A percentile compares a stretch with the other conserved stretches of the same genome.
Evolutionary conservation across 2,113 vertebrate species (phyloP).

Genomic region (Alligator sinensis): DNA sequence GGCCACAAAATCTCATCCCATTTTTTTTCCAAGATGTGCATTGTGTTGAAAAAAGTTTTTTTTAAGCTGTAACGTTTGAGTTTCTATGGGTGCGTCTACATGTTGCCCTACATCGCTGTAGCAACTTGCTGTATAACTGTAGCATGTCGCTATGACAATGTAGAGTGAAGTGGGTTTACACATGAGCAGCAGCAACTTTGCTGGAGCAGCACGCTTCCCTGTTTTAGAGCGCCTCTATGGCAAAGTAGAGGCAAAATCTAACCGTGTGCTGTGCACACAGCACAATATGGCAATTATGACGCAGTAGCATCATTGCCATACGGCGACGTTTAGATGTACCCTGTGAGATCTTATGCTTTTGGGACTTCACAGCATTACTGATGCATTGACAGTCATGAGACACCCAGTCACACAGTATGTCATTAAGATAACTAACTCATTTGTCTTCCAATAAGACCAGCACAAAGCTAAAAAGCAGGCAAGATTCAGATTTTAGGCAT

Average conservation of each 20-base stretch:
- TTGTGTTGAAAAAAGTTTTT: background rate
- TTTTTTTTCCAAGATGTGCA: background rate
- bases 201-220: too few species aligned
- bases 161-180: too few species aligned
- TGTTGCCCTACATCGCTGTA: too few species aligned
- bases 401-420: background rate
- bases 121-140: too few species aligned
- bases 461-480: conserved; percentile 7
- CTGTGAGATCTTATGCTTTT: background rate
- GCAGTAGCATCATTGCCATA: too few species aligned
- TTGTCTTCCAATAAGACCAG: background rate
- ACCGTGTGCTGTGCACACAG: too few species aligned
- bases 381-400: background rate
- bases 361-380: background rate
- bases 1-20: background rate
- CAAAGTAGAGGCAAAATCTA: too few species aligned
- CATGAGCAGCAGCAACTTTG: too few species aligned
- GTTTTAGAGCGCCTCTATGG: too few species aligned
- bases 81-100: background rate
- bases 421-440: background rate
- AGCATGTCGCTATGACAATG: too few species aligned
- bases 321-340: too few species aligned
- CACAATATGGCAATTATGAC: too few species aligned
- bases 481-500: conserved; percentile 17
- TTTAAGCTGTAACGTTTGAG: background rate